Conservation (phyloP, 2,888 invertebrate species). For the Andrena minutula region DNA sequence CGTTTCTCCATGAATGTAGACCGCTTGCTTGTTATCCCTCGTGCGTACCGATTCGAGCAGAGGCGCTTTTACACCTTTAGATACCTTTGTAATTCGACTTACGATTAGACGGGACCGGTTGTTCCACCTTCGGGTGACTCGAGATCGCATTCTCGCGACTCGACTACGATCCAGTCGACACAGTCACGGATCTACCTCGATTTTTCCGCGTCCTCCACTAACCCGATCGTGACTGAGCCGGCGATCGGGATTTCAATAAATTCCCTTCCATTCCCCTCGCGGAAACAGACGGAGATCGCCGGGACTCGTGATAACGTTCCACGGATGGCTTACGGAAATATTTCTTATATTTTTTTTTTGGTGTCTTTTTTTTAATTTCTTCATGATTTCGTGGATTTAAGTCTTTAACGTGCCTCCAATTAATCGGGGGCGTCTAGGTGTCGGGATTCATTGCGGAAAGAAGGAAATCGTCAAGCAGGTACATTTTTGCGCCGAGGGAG, state of each 20-base stretch:
- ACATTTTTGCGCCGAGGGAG: no score
- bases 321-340: conserved; percentile 28
- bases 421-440: no score
- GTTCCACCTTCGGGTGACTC: conserved; percentile 70
- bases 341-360: background rate
- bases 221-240: background rate
- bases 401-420: conserved; percentile 19
- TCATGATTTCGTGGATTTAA: conserved; percentile 1
- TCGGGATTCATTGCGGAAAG: no score
- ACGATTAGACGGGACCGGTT: conserved; percentile 62
- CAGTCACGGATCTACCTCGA: conserved; percentile 34
- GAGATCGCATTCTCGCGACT: conserved; percentile 35
- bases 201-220: conserved; percentile 12
- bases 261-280: background rate
- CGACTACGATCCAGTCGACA: conserved; percentile 38
- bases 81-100: conserved; percentile 64
- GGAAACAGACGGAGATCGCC: background rate
- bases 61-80: conserved; percentile 68
- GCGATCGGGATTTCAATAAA: background rate
- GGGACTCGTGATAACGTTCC: conserved; percentile 28
- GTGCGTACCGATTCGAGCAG: conserved; percentile 54
- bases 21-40: conserved; percentile 60
- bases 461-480: no score
- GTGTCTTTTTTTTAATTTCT: background rate
- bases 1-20: conserved; percentile 44